Evolutionary conservation across 1,140 invertebrate genomes (phyloP).

Genomic region (Mycetomoellerius zeteki): DNA sequence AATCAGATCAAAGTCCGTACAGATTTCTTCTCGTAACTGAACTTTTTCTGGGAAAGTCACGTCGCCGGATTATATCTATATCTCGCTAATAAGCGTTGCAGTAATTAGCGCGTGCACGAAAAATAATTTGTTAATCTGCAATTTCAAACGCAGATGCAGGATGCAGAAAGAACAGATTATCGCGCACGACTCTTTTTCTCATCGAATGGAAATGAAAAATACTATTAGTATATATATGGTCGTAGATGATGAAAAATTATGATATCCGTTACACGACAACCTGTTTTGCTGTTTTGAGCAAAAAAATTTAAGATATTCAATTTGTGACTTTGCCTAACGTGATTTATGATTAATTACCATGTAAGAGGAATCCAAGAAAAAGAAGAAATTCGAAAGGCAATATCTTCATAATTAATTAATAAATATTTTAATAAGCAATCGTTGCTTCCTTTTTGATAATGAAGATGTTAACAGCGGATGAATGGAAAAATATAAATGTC

Average conservation of each 20-base stretch:
- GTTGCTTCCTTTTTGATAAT: background rate
- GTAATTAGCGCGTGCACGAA: background rate
- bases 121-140: background rate
- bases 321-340: background rate
- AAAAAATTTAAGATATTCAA: slow-evolving; percentile 11
- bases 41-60: background rate
- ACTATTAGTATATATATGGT: background rate
- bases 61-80: background rate
- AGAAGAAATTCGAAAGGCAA: background rate
- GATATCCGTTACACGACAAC: slow-evolving; percentile 10
- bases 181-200: background rate
- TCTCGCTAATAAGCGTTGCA: background rate
- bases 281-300: background rate
- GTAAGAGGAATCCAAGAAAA: background rate
- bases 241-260: background rate
- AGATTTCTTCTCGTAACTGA: background rate
- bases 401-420: background rate
- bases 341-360: slow-evolving; percentile 1
- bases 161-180: background rate
- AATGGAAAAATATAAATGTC: background rate
- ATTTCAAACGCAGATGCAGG: background rate
- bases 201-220: background rate
- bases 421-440: background rate
- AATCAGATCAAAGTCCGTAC: background rate
- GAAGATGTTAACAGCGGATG: background rate